These are phyloP conservation scores for Monochamus alternatus DNA, from an alignment of 2,888 invertebrate species.

Conservation along the genomic window DNA sequence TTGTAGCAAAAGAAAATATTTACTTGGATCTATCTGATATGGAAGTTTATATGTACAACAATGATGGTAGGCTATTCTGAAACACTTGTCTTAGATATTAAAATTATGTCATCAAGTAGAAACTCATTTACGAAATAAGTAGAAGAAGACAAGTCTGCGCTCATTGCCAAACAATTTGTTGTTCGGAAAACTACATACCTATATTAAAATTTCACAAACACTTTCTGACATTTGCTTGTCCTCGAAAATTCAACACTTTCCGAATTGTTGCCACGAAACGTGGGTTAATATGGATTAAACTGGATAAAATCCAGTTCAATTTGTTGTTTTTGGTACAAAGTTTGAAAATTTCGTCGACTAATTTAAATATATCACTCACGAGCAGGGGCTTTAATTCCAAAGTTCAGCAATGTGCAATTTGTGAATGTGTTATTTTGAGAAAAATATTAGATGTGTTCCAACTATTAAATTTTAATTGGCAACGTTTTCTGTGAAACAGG, in stretches of 20 bases:
- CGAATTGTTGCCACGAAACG: background rate
- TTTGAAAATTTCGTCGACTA: background rate
- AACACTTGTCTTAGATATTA: too few species aligned
- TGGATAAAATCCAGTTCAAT: background rate
- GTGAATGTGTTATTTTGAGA: background rate
- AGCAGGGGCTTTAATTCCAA: background rate
- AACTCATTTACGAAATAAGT: too few species aligned
- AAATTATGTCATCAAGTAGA: too few species aligned
- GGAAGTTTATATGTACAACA: too few species aligned
- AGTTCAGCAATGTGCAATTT: background rate
- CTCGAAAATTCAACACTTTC: background rate
- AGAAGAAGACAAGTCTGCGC: too few species aligned
- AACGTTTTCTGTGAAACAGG: background rate
- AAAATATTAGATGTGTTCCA: background rate
- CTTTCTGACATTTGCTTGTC: too few species aligned
- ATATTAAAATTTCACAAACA: too few species aligned
- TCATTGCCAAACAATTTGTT: too few species aligned
- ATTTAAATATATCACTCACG: constrained; percentile 9
- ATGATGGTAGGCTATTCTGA: too few species aligned
- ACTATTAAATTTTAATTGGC: constrained; percentile 4
- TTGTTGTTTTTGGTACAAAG: background rate
- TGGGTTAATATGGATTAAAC: background rate
- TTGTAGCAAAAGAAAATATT: too few species aligned
- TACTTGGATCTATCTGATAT: too few species aligned
- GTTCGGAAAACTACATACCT: too few species aligned